A percentile compares a stretch with the other conserved stretches of the same genome.
These are phyloP conservation scores for Malacosoma neustria DNA, from an alignment of 2,888 invertebrate species.

Conservation along the genomic window DNA sequence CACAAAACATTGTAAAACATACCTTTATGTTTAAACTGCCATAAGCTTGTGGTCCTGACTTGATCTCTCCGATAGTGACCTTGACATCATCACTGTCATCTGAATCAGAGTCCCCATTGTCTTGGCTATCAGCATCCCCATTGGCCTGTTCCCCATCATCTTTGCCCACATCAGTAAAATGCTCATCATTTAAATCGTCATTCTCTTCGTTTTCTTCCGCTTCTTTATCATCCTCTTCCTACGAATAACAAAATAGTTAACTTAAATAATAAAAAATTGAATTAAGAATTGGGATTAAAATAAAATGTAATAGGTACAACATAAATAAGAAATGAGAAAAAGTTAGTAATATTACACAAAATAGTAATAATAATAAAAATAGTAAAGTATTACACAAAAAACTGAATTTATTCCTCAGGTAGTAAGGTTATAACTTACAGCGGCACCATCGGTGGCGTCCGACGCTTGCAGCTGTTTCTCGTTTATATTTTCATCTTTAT, in stretches of 20 bases:
- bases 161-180: constrained; percentile 59
- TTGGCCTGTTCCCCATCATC: constrained; percentile 47
- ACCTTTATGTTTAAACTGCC: constrained; percentile 83
- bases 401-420: no score
- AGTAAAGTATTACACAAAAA: not conserved
- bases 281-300: no score
- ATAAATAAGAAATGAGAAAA: no score
- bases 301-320: no score
- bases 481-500: constrained; percentile 22
- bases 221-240: constrained; percentile 63
- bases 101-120: constrained; percentile 76
- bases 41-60: constrained; percentile 82
- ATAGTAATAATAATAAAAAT: not conserved
- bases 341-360: no score
- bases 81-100: constrained; percentile 91
- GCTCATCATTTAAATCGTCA: constrained; percentile 66
- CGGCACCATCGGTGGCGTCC: constrained; percentile 14
- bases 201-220: constrained; percentile 61
- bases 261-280: no score
- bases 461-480: constrained; percentile 26
- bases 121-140: constrained; percentile 64
- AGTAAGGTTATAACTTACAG: no score
- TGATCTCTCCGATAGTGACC: constrained; percentile 94
- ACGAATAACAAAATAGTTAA: constrained; percentile 6
- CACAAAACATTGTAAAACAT: no score